Evolutionary conservation across 2,888 invertebrate species (phyloP), one percentile per base, ranked within the genome.

Genomic region (Dioctria rufipes): DNA sequence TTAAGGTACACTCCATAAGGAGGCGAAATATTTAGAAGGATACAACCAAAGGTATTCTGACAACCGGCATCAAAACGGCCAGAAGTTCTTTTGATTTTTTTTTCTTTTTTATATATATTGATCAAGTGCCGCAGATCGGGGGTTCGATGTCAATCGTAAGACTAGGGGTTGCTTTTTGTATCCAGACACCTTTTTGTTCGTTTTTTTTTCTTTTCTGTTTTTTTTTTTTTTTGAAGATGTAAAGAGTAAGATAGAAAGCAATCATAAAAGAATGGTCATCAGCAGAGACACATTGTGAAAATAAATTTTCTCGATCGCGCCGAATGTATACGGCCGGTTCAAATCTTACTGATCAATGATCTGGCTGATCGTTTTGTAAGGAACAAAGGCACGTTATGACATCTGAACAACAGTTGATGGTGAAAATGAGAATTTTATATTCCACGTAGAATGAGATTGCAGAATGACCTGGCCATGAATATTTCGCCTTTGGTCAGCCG

Each of bases 331-430:
- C 73, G 40, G 58, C 5, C 69, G 51, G 40, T 51, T 73, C 58
- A 73, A 58, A 73, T 61, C 78, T 65, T 9, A 58, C 61, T 43
- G 71, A 54, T 25, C 25, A n/a, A 71, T 80, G 80, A 80, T 80
- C 71, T 69, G 79, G 69, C 80, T 80, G 80, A 80, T 80, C 80
- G 71, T 71, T 80, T 80, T 80, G 61, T 61, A 42, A 39, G 25
- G 13, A 80, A 80, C 80, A 80, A 80, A 61, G 61, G 71, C 63
- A 39, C 67, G 61, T 80, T 80, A 80, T 80, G 80, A 80, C 80
- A 80, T 80, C 58, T 60, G 80, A 80, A 80, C 80, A 80, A 80
- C 67, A 80, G 67, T 69, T 25, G n/a, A 67, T 63, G 54, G 78
- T 78, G 66, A 78, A 78, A 66, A 78, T 65, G 65, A 78, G 78